Base-by-base conservation (phyloP, 2,888 invertebrate species). In the Azorinus chamasolen region DNA sequence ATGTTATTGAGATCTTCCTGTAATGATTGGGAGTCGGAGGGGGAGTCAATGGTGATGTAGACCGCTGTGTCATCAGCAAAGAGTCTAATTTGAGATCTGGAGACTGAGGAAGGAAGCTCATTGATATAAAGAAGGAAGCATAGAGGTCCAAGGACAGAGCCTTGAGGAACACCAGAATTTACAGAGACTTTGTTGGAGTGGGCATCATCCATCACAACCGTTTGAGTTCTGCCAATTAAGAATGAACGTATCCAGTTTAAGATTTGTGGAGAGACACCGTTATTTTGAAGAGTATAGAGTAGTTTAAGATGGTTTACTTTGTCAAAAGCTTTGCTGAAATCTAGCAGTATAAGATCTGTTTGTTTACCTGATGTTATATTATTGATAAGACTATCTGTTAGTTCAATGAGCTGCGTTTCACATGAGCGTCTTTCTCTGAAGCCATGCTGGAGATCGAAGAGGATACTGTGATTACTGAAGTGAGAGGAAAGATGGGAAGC, bases 291-390 rank as follows among this genome's bases (percentile, higher is more conserved):
- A 25, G 18, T 58, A 37, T 32, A 27, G 0, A 71, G 51, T 18
- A 71, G 51, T 43, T 71, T 64, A 4, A 53, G 58, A n/a, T 71
- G 64, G 58, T 64, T 71, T 1, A 71, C 57, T 41, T 71, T 64
- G 27, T 64, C 58, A 27, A 58, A 63, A 2, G 64, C 64, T 32
- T 71, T 43, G n/a, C 63, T 63, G 6, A 71, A 64, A 18, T 71
- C 64, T 10, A 69, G 18, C 0, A 69, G 46, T 16, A 63, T 43
- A 10, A 63, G 37, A 20, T 65, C 65, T 37, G 61, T 69, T 24
- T 69, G 69, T 32, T 69, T 54, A 51, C 58, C 58, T 41, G n/a
- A n/a, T 1, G 54, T 14, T 0, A 39, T 0, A n/a, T 62, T 69
- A 24, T 45, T 53, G 12, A 25, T 25, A 43, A 57, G 50, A 27